A percentile compares a stretch with the other conserved stretches of the same genome.
Evolutionary conservation across 2,797 vertebrate genomes (phyloP).

Genomic region (Enteromius radiatus): DNA sequence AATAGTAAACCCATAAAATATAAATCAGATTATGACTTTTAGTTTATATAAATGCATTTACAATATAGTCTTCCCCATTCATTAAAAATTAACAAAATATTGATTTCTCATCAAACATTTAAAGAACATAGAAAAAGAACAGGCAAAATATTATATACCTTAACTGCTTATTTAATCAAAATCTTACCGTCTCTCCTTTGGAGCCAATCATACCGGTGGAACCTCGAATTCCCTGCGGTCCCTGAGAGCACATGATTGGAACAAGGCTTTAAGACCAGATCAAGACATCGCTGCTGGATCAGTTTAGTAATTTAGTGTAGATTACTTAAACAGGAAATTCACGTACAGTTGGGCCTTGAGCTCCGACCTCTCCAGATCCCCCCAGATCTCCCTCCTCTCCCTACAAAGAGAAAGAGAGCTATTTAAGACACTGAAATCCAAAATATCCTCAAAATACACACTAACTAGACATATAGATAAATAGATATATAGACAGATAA

Average conservation of each 20-base stretch:
- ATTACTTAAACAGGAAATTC: neutral
- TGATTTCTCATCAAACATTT: neutral
- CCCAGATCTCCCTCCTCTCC: constrained; percentile 97
- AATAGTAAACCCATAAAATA: neutral
- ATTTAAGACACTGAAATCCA: neutral
- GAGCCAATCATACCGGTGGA: constrained; percentile 87
- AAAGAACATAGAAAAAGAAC: too few species aligned
- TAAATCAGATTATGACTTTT: neutral
- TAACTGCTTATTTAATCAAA: neutral
- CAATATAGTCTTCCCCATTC: neutral
- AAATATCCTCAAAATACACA: constrained; percentile 7
- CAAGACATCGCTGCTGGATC: neutral
- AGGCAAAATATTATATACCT: neutral
- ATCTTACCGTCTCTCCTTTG: constrained; percentile 89
- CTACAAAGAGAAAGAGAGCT: constrained; percentile 70
- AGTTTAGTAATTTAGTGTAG: neutral
- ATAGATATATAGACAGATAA: neutral
- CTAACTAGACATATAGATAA: neutral
- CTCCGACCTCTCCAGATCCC: constrained; percentile 84
- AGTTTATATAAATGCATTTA: neutral
- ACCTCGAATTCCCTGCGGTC: constrained; percentile 88
- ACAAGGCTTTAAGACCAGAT: constrained; percentile 5
- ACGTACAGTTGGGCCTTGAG: constrained; percentile 90
- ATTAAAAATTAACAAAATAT: neutral
- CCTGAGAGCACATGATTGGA: constrained; percentile 75